Evolutionary conservation across 2,113 vertebrate species (phyloP).

Genomic region (Telmatochromis sp.): DNA sequence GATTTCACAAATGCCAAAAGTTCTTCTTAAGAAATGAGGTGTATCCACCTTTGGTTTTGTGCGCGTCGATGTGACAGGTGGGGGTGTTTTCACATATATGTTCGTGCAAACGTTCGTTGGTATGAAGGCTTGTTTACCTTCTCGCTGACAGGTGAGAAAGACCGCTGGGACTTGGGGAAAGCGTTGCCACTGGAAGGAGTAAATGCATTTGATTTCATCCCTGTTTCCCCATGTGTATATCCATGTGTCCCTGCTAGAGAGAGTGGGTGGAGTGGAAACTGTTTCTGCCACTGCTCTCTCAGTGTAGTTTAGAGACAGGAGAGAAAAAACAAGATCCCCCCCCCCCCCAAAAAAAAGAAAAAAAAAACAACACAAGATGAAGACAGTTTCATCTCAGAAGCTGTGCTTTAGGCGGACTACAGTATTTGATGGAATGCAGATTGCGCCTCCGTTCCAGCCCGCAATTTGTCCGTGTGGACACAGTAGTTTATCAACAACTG

Average conservation of each 20-base stretch:
- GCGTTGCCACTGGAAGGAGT: neutral
- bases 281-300: conserved; percentile 12
- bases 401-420: conserved; percentile 35
- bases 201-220: neutral
- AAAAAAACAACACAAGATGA: neutral
- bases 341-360: no score
- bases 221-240: conserved; percentile 14
- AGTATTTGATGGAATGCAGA: conserved; percentile 56
- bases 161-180: conserved; percentile 11
- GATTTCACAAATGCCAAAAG: neutral
- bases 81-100: neutral
- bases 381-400: conserved; percentile 58
- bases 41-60: neutral
- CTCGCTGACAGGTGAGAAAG: conserved; percentile 41
- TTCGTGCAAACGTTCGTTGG: neutral
- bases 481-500: conserved; percentile 54
- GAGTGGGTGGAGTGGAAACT: conserved; percentile 46
- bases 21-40: neutral
- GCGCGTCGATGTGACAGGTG: neutral
- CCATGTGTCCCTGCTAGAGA: conserved; percentile 29
- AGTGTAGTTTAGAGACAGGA: conserved; percentile 22
- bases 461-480: neutral
- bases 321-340: neutral
- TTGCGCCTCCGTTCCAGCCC: neutral
- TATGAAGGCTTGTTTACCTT: conserved; percentile 31